phyloP scores from a whole-genome alignment of 2,113 vertebrate genomes.

The Amphiprion ocellaris region DNA sequence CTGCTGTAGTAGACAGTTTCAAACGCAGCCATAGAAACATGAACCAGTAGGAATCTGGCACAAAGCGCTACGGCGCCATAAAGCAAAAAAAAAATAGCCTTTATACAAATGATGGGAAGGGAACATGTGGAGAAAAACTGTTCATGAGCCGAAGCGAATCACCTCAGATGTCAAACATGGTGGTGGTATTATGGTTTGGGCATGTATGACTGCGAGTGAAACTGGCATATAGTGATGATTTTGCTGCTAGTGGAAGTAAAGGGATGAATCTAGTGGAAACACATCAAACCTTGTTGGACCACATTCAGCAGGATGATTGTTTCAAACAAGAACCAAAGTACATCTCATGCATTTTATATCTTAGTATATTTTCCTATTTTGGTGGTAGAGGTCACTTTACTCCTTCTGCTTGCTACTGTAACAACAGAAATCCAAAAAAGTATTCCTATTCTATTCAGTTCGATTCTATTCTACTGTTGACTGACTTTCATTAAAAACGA shows the following conservation, averaged over 20 bases:
- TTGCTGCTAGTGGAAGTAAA: background rate
- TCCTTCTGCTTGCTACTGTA: too few species aligned
- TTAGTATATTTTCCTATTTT: too few species aligned
- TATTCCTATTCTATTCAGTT: too few species aligned
- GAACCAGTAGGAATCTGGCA: background rate
- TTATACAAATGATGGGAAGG: background rate
- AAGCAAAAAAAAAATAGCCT: background rate
- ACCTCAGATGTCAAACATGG: conserved; percentile 3
- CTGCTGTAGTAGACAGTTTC: background rate
- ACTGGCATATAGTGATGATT: conserved; percentile 12
- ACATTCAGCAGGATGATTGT: background rate
- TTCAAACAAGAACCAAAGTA: background rate
- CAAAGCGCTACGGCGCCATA: too few species aligned
- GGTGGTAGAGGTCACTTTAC: too few species aligned
- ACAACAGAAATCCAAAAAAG: too few species aligned
- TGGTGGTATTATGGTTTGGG: background rate
- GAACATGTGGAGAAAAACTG: background rate
- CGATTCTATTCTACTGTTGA: background rate
- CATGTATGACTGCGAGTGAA: background rate
- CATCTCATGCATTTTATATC: too few species aligned
- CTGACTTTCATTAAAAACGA: background rate
- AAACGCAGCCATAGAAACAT: background rate
- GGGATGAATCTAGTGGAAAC: background rate
- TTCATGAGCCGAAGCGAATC: background rate
- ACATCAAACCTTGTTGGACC: background rate